Evolutionary conservation across 2,113 vertebrate genomes (phyloP).

Genomic region (Coreoperca whiteheadi): DNA sequence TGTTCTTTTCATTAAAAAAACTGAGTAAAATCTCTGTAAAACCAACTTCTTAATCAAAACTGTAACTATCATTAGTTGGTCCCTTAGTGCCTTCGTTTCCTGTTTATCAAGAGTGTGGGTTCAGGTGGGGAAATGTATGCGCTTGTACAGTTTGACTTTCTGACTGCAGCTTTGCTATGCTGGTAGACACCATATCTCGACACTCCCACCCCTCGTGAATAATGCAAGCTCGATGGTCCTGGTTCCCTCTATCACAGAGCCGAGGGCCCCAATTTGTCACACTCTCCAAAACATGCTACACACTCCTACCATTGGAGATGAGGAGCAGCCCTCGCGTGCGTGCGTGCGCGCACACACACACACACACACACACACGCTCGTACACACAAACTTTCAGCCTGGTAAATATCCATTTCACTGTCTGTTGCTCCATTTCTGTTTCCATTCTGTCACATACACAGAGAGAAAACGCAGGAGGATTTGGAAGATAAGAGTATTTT

Average conservation of each 20-base stretch:
- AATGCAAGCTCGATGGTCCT: constrained; percentile 38
- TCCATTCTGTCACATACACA: background rate
- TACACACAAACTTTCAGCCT: constrained; percentile 11
- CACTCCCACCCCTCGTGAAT: constrained; percentile 63
- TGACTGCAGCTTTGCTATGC: constrained; percentile 30
- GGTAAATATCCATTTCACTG: constrained; percentile 36
- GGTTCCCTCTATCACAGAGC: constrained; percentile 51
- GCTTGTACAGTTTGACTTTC: constrained; percentile 19
- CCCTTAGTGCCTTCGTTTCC: accelerated
- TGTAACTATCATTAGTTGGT: background rate
- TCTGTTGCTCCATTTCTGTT: constrained; percentile 1
- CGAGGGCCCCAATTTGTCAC: constrained; percentile 63
- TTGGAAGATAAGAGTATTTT: background rate
- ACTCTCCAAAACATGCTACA: constrained; percentile 39
- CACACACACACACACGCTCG: constrained; percentile 12
- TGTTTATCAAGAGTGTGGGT: background rate
- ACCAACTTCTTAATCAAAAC: background rate
- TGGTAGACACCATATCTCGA: constrained; percentile 18
- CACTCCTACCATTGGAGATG: constrained; percentile 5
- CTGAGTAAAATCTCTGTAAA: background rate
- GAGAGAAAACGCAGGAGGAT: background rate
- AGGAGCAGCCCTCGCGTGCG: background rate
- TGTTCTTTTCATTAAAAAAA: background rate
- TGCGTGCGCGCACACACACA: constrained; percentile 12
- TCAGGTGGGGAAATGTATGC: background rate